Percentiles rank a stretch among this genome's conserved stretches.
These are phyloP conservation scores for Drosophila eugracilis DNA, from an alignment of 1,140 invertebrate genomes.

Conservation along the genomic window DNA sequence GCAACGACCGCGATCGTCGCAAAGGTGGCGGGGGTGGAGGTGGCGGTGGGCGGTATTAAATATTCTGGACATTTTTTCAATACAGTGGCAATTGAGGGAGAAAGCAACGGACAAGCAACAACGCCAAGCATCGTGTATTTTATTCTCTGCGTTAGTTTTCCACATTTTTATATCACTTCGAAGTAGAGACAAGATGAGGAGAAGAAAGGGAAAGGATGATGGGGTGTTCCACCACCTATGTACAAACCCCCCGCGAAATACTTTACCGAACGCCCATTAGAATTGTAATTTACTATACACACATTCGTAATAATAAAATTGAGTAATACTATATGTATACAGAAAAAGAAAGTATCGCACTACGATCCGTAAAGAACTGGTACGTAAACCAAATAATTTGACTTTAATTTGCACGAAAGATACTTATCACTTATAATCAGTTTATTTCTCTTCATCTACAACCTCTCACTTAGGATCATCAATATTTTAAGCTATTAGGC, in stretches of 20 bases:
- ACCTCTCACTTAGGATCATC: too few relatives aligned
- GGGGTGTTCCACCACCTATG: constrained; percentile 68
- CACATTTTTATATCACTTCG: constrained; percentile 45
- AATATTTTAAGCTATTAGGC: too few relatives aligned
- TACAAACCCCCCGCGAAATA: constrained; percentile 62
- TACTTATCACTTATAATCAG: not conserved
- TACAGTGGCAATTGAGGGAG: constrained; percentile 28
- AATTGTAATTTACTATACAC: constrained; percentile 80
- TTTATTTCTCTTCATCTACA: not conserved
- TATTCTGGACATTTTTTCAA: constrained; percentile 22
- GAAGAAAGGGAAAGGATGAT: constrained; percentile 22
- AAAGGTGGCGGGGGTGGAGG: constrained; percentile 34
- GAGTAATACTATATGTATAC: constrained; percentile 70
- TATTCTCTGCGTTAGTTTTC: constrained; percentile 50
- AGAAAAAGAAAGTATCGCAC: constrained; percentile 4
- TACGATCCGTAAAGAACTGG: not conserved
- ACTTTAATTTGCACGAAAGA: too few relatives aligned
- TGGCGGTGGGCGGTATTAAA: constrained; percentile 56
- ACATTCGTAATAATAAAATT: constrained; percentile 80
- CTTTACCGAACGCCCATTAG: constrained; percentile 77
- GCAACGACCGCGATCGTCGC: constrained; percentile 40
- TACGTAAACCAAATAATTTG: too few relatives aligned
- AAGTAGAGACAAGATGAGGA: constrained; percentile 26
- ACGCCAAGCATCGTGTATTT: constrained; percentile 57
- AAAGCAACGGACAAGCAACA: constrained; percentile 44